Evolutionary conservation across 2,113 vertebrate species (phyloP), one percentile per base, ranked within the genome.

Genomic region (Pterocles burchelli): DNA sequence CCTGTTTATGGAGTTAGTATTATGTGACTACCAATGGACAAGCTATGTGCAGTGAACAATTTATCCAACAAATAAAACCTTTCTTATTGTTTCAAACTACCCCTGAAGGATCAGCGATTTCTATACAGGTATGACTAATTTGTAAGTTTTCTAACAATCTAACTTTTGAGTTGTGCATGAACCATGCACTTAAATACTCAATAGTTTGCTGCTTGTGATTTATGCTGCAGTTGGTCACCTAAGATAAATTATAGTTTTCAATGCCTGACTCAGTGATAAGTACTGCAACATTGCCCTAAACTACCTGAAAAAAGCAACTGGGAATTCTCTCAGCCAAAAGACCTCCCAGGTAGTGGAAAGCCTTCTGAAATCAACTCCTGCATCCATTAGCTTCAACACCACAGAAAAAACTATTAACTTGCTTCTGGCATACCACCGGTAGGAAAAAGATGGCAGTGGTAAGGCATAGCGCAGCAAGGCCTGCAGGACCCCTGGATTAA

Each of bases 401-500:
- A 28, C 11, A 89, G 29, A 70, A 84, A 92, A 83, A 59, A 1
- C 1, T 2, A 77, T 14, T 21, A 76, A 65, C 59, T 38, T 86
- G 46, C 34, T 20, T 67, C 46, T 46, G 33, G 51, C 33, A 75
- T 74, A 41, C 6, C 80, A 41, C 2, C 20, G 38, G 41, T 29
- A 88, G 58, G 46, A 57, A 71, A 77, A 80, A 81, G 76, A 62
- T 86, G 72, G 91, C 55, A 86, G 46, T 25, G 48, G 68, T 72
- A 88, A 93, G 48, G 57, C 45, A 49, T 4, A 88, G 66, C 9
- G 54, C 28, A 93, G 54, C 33, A 72, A 84, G 55, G 65, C 45
- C 82, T 48, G 71, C 76, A 85, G 61, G 38, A 95, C 22, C 26
- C 83, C 72, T 43, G 61, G 72, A 93, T 92, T 93, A 80, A 89